Evolutionary conservation across 30 jellyfish, hydroid and myxozoan species (phyloP), one percentile per base, ranked within the genome.

Genomic region (Aurelia sp.): DNA sequence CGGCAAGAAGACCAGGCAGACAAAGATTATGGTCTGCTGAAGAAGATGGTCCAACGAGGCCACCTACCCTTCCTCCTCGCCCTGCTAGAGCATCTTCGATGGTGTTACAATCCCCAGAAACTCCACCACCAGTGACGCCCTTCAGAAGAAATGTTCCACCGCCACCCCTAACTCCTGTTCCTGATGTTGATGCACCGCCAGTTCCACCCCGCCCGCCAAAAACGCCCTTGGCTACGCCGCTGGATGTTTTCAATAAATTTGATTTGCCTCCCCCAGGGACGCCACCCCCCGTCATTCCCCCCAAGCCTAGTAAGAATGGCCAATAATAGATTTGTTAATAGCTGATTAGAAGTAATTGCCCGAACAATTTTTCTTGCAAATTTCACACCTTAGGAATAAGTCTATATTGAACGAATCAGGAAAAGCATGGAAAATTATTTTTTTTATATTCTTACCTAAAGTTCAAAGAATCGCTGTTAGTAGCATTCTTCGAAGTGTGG

Each of bases 221-320:
- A 71, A 89, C 93, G 20, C 89, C 97, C 21, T 35, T 89, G 10
- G 23, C 97, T 4, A 71, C 90, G 62, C 86, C 89, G 4, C 71
- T 71, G 8, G 90, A 73, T 51, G 90, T 64, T 35, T 65, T 69
- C 47, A 82, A 60, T 31, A 79, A 57, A 22, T 89, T 89, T 53
- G 93, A 74, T 44, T 76, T 81, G 52, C 93, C 97, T 64, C 89
- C 97, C 52, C 87, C 93, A 16, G 93, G 89, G 15, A 78, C 93
- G 41, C 97, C 90, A 66, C 97, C 97, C 31, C 97, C 97, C 7
- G 89, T 76, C 5, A 75, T 89, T 18, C 97, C 97, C 23, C 97
- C 97, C 17, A 89, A 81, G 61, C 96, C 96, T 50, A 57, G 89
- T 17, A 76, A 78, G 23, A 50, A 71, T 16, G 93, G 74, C 18